phyloP scores from a whole-genome alignment of 1,140 invertebrate species.

The Triops longicaudatus region DNA sequence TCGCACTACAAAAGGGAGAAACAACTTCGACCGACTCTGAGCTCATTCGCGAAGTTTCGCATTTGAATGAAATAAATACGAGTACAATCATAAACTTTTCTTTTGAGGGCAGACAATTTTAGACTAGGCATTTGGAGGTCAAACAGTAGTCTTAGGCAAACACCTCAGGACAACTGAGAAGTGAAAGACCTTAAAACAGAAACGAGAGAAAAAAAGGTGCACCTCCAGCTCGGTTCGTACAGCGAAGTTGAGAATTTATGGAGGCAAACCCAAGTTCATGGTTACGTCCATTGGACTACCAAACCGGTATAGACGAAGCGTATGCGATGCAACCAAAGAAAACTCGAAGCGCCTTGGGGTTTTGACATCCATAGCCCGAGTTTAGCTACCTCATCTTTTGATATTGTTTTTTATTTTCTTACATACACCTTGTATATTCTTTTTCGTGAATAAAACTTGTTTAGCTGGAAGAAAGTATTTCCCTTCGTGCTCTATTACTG shows the following conservation, averaged over 20 bases:
- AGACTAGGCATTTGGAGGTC: neutral
- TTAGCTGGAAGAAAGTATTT: neutral
- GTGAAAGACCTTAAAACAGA: neutral
- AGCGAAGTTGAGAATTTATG: neutral
- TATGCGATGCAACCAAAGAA: neutral
- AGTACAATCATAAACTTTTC: neutral
- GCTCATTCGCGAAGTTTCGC: too few species aligned
- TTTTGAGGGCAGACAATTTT: neutral
- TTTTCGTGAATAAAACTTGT: slow-evolving; percentile 10
- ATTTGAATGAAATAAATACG: neutral
- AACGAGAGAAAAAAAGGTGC: neutral
- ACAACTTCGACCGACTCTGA: neutral
- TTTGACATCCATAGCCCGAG: neutral
- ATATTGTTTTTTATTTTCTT: neutral
- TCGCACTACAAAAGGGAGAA: neutral
- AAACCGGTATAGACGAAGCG: neutral
- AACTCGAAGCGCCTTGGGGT: neutral
- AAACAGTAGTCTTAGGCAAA: neutral
- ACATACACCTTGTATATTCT: neutral
- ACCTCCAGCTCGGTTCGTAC: neutral
- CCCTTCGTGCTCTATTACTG: neutral
- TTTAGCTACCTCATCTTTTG: neutral
- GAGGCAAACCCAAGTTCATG: slow-evolving; percentile 6
- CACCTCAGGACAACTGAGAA: neutral
- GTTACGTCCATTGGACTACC: neutral